Conservation (phyloP, 2,888 invertebrate genomes). For the Coremacera marginata region DNA sequence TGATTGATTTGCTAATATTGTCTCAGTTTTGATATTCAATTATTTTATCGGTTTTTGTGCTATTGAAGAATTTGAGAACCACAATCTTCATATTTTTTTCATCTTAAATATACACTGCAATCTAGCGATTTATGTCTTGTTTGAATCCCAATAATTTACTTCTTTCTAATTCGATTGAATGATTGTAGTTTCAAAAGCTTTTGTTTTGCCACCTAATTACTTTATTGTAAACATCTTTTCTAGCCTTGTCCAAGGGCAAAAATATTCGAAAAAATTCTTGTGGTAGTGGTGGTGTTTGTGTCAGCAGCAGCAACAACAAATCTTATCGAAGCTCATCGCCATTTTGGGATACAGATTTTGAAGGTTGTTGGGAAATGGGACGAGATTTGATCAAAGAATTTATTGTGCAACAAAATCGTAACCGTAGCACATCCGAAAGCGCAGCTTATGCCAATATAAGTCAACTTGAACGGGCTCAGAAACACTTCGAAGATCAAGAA, state of each 20-base stretch:
- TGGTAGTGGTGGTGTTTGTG: constrained; percentile 24
- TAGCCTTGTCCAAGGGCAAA: constrained; percentile 58
- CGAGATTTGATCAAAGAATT: constrained; percentile 64
- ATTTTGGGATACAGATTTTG: constrained; percentile 64
- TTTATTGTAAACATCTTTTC: neutral
- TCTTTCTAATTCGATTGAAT: no score
- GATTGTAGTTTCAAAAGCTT: neutral
- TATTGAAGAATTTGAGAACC: no score
- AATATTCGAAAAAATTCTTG: constrained; percentile 54
- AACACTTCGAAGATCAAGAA: constrained; percentile 39
- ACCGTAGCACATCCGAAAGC: constrained; percentile 59
- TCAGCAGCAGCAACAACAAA: constrained; percentile 30
- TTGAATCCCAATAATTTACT: no score
- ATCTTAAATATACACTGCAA: neutral
- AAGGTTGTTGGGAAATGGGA: constrained; percentile 66
- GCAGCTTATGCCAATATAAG: constrained; percentile 44
- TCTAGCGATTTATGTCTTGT: no score
- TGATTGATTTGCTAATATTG: no score
- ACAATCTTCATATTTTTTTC: neutral
- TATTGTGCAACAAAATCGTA: constrained; percentile 58
- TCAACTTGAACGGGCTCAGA: constrained; percentile 43
- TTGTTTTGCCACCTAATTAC: neutral
- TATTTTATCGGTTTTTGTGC: no score
- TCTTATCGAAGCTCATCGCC: constrained; percentile 54
- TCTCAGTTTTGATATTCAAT: no score